A percentile compares a stretch with the other conserved stretches of the same genome.
Evolutionary conservation across 2,797 vertebrate species (phyloP).

Genomic region (Lagorchestes hirsutus): DNA sequence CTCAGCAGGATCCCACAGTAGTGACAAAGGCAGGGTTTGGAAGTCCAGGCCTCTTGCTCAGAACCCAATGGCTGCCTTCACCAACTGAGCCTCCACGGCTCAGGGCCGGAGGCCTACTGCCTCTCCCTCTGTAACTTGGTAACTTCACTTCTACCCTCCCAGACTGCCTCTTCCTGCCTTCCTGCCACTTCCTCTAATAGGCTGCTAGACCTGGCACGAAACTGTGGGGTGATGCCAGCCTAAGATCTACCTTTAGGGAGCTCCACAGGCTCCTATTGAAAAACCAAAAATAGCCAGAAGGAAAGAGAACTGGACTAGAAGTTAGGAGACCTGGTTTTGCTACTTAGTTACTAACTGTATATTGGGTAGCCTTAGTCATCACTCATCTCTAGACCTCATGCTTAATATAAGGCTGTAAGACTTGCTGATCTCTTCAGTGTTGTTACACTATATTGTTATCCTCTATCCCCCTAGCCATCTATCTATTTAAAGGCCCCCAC

Average conservation of each 20-base stretch:
- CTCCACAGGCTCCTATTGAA: neutral
- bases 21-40: neutral
- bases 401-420: neutral
- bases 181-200: neutral
- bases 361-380: neutral
- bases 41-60: neutral
- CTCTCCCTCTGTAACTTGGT: neutral
- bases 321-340: neutral
- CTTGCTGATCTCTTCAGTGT: neutral
- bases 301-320: neutral
- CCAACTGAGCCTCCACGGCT: neutral
- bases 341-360: neutral
- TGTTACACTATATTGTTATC: neutral
- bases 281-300: neutral
- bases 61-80: neutral
- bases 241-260: neutral
- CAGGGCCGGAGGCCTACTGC: neutral
- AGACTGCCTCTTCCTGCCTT: neutral
- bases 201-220: neutral
- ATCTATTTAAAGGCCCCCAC: neutral
- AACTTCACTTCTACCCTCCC: neutral
- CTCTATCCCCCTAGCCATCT: neutral
- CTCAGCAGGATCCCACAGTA: neutral
- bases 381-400: neutral
- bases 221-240: neutral